phyloP scores from a whole-genome alignment of 2,113 vertebrate species.

The Nannobrachium achirus region DNA sequence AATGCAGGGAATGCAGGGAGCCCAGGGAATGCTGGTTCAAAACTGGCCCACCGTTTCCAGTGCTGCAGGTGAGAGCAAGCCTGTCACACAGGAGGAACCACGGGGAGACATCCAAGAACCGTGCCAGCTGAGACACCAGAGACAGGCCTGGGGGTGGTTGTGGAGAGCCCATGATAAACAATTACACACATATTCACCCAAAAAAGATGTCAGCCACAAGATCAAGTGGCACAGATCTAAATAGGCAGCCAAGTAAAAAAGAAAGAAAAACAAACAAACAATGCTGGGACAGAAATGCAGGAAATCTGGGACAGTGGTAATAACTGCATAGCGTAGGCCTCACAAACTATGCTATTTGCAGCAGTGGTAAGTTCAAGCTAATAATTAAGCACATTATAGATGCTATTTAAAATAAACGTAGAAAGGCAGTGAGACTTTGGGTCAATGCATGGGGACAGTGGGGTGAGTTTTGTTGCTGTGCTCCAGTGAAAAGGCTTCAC shows the following conservation, averaged over 20 bases:
- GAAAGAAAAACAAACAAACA: constrained; percentile 27
- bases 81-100: constrained; percentile 10
- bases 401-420: constrained; percentile 2
- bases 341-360: constrained; percentile 21
- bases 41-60: constrained; percentile 99
- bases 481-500: background rate
- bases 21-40: constrained; percentile 92
- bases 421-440: background rate
- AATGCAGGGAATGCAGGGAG: constrained; percentile 81
- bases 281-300: constrained; percentile 32
- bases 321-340: constrained; percentile 30
- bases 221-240: constrained; percentile 13
- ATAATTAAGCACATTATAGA: constrained; percentile 26
- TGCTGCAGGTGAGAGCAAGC: constrained; percentile 87
- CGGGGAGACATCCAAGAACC: background rate
- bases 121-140: constrained; percentile 27
- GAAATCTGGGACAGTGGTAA: constrained; percentile 24
- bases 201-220: constrained; percentile 18
- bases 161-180: constrained; percentile 31
- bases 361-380: constrained; percentile 17
- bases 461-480: constrained; percentile 24
- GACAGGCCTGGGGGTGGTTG: constrained; percentile 2
- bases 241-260: constrained; percentile 22
- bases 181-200: constrained; percentile 11
- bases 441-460: background rate